Evolutionary conservation across 2,113 vertebrate species (phyloP), one percentile per base, ranked within the genome.

Genomic region (Sinocyclocheilus anophthalmus): DNA sequence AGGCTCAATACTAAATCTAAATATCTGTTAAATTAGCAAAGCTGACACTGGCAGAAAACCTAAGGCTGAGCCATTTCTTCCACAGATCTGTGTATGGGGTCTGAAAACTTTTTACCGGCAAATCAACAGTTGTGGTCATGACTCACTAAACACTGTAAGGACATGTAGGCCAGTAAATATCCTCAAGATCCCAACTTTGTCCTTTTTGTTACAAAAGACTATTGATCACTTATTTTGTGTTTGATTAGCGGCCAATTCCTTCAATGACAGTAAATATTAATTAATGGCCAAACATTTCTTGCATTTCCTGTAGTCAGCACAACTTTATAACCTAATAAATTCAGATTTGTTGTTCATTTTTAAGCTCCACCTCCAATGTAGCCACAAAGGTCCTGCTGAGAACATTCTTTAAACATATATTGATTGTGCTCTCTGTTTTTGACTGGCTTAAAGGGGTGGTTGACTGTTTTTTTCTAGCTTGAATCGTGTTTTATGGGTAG

Each of bases 111-210:
- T 70, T 30, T 30, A 55, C 26, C 1, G 61, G 13, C 10, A 63
- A 24, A 63, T 22, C 11, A 63, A 81, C 83, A 82, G 11, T 26
- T 85, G 45, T 69, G 82, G 59, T n/a, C 8, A 59, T 90, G 88
- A 93, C 81, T 91, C 84, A 90, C 90, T 50, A 79, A 42, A 22
- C 30, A 9, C 33, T 72, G 75, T 33, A 26, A 86, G 88, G 88
- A 84, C 75, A 42, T 39, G 50, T 18, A 79, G 22, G 1, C 76
- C 26, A 70, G 61, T 30, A 69, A 72, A 24, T 63, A 59, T 63
- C n/a, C 57, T 14, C 57, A 14, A 42, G 20, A 59, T 63, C 57
- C 20, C n/a, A 53, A 33, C 20, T 26, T 2, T 13, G 45, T 39
- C 42, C 30, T 42, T 80, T 80, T 80, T 16, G 18, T 61, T 20